Evolutionary conservation across 1,140 invertebrate genomes (phyloP), one percentile per base, ranked within the genome.

Genomic region (Cephus cinctus): DNA sequence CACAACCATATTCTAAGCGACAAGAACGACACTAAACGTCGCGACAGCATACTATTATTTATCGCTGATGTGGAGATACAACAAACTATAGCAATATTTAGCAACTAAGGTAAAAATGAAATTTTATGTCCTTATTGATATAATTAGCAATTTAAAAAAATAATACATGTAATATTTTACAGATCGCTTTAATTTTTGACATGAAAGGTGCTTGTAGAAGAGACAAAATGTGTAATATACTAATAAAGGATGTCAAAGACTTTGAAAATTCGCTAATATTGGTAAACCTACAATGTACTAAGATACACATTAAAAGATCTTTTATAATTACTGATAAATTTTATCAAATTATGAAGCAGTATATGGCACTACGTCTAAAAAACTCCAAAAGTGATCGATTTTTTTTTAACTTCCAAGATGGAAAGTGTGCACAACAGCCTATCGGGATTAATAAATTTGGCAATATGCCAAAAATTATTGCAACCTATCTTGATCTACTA

Each of bases 391-490:
- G 34, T 34, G 11, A 20, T n/a, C 18, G 47, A 34, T 59, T 63
- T 44, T 63, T 57, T 42, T 12, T 66, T 25, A 57, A 59, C 23
- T 68, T 62, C 32, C 47, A 39, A 41, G 56, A 57, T 27, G 54
- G 47, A 22, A 61, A 61, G 48, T 69, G 65, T 53, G 56, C 42
- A 11, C 22, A n/a, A 19, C 38, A 52, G 14, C 36, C 31, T 15
- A 34, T 54, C n/a, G 55, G 46, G 4, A 50, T 36, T 42, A 54
- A 54, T 41, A 47, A 47, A 27, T 41, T 57, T 47, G 47, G 43
- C 11, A 51, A 25, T 3, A 46, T 55, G 12, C 52, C 47, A 3
- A 52, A 41, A 31, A 25, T 11, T 22, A 44, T 57, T 14, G 47
- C 52, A 12, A 18, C 19, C 6, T 57, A 36, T 43, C 23, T 57